Conservation (phyloP, 2,113 vertebrate species). For the Lanius ludovicianus region DNA sequence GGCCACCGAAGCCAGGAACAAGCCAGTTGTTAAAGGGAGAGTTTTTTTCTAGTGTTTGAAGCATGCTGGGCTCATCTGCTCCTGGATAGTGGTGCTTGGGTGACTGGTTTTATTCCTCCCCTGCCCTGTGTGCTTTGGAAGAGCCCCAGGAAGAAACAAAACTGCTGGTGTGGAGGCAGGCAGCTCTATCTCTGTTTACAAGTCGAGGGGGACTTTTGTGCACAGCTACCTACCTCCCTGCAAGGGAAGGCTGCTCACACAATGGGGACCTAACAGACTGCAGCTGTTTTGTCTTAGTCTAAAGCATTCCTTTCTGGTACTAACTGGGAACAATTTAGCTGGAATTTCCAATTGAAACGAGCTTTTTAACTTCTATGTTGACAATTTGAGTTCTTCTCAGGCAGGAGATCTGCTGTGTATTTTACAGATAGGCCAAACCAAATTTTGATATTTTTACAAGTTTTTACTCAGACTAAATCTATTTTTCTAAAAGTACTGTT, state of each 20-base stretch:
- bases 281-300: slow-evolving; percentile 68
- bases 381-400: slow-evolving; percentile 41
- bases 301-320: slow-evolving; percentile 68
- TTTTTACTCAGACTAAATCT: background rate
- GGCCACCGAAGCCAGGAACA: background rate
- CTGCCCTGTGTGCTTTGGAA: background rate
- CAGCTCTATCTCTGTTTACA: slow-evolving; percentile 28
- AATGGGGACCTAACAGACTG: slow-evolving; percentile 56
- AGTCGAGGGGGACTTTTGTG: background rate
- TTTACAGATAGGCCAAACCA: slow-evolving; percentile 20
- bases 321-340: slow-evolving; percentile 68
- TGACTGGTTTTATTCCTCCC: background rate
- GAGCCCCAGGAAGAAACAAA: background rate
- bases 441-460: background rate
- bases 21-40: background rate
- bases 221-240: slow-evolving; percentile 56
- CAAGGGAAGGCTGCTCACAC: slow-evolving; percentile 21
- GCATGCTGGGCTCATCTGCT: background rate
- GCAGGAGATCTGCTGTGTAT: slow-evolving; percentile 13
- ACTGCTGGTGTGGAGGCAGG: background rate
- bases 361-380: slow-evolving; percentile 46
- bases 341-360: slow-evolving; percentile 65
- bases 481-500: background rate
- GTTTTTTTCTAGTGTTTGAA: background rate
- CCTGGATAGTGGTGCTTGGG: background rate